A percentile compares a stretch with the other conserved stretches of the same genome.
Conservation (phyloP, 30 jellyfish, hydroid and myxozoan genomes). For the Hydra vulgaris region DNA sequence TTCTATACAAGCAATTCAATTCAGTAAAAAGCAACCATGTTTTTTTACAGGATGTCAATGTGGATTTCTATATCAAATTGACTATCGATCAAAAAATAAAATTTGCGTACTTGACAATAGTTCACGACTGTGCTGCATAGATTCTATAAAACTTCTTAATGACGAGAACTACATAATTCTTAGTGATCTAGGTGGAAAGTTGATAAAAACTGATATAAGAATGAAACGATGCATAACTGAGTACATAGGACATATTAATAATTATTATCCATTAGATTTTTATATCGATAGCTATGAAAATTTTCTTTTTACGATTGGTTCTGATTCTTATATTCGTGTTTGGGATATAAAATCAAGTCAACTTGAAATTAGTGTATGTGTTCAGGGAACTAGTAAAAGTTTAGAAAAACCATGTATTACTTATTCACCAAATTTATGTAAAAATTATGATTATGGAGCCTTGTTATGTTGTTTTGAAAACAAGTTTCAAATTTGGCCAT, state of each 20-base stretch:
- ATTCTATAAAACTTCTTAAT: not conserved
- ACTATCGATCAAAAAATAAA: not conserved
- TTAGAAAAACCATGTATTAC: not conserved
- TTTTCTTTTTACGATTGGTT: not conserved
- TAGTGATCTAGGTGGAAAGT: conserved; percentile 1
- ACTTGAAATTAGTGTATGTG: not conserved
- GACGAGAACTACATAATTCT: not conserved
- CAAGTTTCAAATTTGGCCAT: not conserved
- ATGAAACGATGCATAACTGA: not conserved
- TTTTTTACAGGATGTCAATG: not conserved
- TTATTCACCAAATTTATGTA: not conserved
- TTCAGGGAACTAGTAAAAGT: not conserved
- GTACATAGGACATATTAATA: not conserved
- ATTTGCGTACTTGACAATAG: not conserved
- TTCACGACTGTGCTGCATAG: not conserved
- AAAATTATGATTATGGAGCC: not conserved
- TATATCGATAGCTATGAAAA: not conserved
- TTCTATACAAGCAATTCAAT: not conserved
- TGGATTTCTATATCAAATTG: not conserved
- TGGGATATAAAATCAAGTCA: not conserved
- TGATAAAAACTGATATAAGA: not conserved
- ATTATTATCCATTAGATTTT: conserved; percentile 1
- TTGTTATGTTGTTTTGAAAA: not conserved
- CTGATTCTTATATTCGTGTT: not conserved
- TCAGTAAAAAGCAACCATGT: not conserved